A percentile compares a stretch with the other conserved stretches of the same genome.
These are phyloP conservation scores for Chironomus tepperi DNA, from an alignment of 1,140 invertebrate species.

Conservation along the genomic window DNA sequence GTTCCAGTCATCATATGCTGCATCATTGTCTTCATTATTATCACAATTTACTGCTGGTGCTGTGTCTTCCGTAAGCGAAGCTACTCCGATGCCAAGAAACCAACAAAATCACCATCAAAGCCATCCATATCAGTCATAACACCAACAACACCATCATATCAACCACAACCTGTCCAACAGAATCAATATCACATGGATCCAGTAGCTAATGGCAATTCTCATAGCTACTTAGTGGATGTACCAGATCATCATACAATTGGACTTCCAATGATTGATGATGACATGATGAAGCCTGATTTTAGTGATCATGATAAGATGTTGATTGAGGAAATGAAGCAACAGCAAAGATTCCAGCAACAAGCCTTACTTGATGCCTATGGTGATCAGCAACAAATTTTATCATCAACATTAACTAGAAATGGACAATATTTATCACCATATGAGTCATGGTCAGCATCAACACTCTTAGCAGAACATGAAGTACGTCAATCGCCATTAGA, in stretches of 20 bases:
- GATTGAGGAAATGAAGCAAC: not conserved
- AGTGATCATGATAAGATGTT: slow-evolving; percentile 8
- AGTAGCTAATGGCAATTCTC: slow-evolving; percentile 27
- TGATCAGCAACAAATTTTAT: slow-evolving; percentile 29
- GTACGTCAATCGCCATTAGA: slow-evolving; percentile 44
- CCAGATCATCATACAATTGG: slow-evolving; percentile 39
- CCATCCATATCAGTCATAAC: not conserved
- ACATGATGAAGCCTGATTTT: slow-evolving; percentile 25
- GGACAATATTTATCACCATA: slow-evolving; percentile 44
- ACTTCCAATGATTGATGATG: slow-evolving; percentile 36
- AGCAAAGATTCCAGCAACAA: slow-evolving; percentile 5
- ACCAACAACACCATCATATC: not conserved
- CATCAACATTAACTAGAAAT: slow-evolving; percentile 35
- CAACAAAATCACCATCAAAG: slow-evolving; percentile 4
- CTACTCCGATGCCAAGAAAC: slow-evolving; percentile 28
- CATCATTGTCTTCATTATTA: slow-evolving; percentile 38
- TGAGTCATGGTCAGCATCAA: slow-evolving; percentile 50
- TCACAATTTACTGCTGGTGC: slow-evolving; percentile 42
- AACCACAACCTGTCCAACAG: not conserved
- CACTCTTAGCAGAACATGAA: slow-evolving; percentile 51
- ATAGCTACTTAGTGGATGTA: slow-evolving; percentile 28
- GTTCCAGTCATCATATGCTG: slow-evolving; percentile 34
- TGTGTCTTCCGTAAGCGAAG: slow-evolving; percentile 37
- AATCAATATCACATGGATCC: slow-evolving; percentile 30
- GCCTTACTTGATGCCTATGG: slow-evolving; percentile 28